Evolutionary conservation across 2,888 invertebrate species (phyloP), one percentile per base, ranked within the genome.

Genomic region (Hofmannophila pseudospretella): DNA sequence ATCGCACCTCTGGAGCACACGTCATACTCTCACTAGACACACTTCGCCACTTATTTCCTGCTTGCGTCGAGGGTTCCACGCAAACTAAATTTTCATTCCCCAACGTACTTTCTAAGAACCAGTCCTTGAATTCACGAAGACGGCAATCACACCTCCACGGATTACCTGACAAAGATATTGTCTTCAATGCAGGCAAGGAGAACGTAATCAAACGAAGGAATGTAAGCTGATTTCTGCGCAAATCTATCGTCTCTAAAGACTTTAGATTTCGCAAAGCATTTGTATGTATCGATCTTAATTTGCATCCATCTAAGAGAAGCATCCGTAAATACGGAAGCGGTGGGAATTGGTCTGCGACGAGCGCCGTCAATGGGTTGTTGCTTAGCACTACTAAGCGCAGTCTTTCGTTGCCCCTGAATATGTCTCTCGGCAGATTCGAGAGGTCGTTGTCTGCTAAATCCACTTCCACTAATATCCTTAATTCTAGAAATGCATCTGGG

Each of bases 111-210:
- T 91, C 89, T 35, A 95, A 88, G 66, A 95, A 92, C 95, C 96
- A 96, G 52, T 91, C 91, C 41, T 96, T 91, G 56, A 96, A 94
- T 41, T 93, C 93, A 34, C 95, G 90, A 40, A 97, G 76, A 47
- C 93, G 90, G 73, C 97, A 97, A 70, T 97, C 96, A 71, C 97
- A 97, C 60, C 90, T 90, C 96, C 96, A 97, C 3, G 94, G 95
- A 73, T 97, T 97, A 19, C 93, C 93, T 47, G 95, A 94, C 35
- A 96, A 74, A 7, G 92, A 90, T 20, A 96, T 86, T 1, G 94
- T 94, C 76, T 95, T 96, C 41, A 96, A 87, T 54, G 92, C 92
- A 25, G 91, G 89, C 62, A 95, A 88, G 42, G 93, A 92, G 69
- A 92, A 85, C 22, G 85, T 84, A 69, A 76, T 81, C 78, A 84